Conservation (phyloP, 2,888 invertebrate species). For the Tanaodytes sp. region DNA sequence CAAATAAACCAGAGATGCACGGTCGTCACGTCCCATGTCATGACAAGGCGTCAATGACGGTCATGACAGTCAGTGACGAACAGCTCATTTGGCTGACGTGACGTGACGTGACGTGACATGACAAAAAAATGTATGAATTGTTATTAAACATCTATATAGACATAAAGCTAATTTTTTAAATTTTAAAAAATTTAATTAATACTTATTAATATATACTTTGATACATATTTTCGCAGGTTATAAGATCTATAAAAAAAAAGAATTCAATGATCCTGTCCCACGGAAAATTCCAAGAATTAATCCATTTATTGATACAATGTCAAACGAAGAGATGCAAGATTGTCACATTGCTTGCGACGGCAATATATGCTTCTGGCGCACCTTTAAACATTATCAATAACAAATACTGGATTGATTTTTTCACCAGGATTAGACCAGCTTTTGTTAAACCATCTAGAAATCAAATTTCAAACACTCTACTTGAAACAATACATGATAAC, state of each 20-base stretch:
- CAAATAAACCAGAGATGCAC: not conserved
- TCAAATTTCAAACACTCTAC: no score
- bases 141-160: not conserved
- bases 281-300: not conserved
- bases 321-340: not conserved
- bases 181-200: no score
- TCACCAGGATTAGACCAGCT: no score
- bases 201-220: no score
- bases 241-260: no score
- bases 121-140: not conserved
- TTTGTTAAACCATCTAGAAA: no score
- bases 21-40: not conserved
- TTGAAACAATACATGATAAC: not conserved
- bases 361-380: constrained; percentile 22
- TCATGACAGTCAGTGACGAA: no score
- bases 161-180: not conserved
- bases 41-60: not conserved
- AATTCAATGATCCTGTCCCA: not conserved
- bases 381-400: constrained; percentile 17
- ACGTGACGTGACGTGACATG: not conserved
- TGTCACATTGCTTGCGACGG: constrained; percentile 20
- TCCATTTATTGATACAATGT: not conserved
- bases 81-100: not conserved
- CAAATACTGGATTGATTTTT: no score
- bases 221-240: no score